Percentiles rank a stretch among this genome's conserved stretches.
phyloP scores from a whole-genome alignment of 2,113 vertebrate genomes.

The Laticauda colubrina region DNA sequence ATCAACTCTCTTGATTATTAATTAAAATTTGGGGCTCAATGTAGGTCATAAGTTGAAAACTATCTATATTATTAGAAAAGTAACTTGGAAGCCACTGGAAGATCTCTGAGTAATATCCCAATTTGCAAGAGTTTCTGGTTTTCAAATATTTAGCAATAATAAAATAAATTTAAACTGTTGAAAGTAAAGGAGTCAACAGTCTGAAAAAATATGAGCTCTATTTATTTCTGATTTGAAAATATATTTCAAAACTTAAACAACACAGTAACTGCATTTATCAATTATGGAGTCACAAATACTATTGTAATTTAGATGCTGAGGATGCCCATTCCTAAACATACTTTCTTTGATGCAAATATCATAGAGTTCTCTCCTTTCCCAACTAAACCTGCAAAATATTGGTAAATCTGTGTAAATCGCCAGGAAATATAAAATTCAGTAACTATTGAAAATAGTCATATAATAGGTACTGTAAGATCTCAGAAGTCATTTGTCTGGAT shows the following conservation, averaged over 20 bases:
- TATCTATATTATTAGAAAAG: neutral
- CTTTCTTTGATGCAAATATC: neutral
- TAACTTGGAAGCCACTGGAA: neutral
- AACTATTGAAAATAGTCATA: neutral
- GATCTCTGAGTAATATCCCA: neutral
- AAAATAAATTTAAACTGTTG: neutral
- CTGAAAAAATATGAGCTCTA: neutral
- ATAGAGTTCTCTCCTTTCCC: neutral
- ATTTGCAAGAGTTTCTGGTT: neutral
- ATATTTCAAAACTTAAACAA: neutral
- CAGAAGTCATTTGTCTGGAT: slow-evolving; percentile 24
- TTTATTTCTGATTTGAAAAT: neutral
- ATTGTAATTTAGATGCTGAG: neutral
- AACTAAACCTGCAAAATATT: neutral
- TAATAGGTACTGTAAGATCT: neutral
- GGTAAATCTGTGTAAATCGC: neutral
- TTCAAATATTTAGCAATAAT: neutral
- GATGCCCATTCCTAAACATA: neutral
- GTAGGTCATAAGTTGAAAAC: neutral
- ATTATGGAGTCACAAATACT: neutral
- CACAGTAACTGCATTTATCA: neutral
- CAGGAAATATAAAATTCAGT: neutral
- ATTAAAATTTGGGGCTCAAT: neutral
- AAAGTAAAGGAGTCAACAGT: neutral
- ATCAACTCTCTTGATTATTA: neutral